phyloP scores from a whole-genome alignment of 2,888 invertebrate species.

The Caenorhabditis plicata region DNA sequence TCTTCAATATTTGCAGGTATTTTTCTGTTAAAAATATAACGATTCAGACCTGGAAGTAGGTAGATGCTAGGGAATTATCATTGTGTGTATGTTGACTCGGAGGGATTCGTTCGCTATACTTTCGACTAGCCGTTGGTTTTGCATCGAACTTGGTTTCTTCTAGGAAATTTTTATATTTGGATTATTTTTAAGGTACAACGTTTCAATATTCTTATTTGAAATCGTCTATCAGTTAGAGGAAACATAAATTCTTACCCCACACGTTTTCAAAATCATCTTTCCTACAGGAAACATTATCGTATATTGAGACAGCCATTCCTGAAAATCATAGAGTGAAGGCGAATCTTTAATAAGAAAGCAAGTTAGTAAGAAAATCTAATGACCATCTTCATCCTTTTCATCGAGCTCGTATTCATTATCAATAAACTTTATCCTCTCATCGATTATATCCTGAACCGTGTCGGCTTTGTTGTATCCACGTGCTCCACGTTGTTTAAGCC shows the following conservation, averaged over 20 bases:
- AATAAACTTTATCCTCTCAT: conserved; percentile 32
- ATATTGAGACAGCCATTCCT: conserved; percentile 35
- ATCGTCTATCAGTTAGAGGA: too few relatives aligned
- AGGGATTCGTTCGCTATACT: conserved; percentile 20
- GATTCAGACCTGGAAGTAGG: conserved; percentile 27
- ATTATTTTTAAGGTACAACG: too few relatives aligned
- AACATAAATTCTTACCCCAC: conserved; percentile 15
- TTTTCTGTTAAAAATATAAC: too few relatives aligned
- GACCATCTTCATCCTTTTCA: conserved; percentile 25
- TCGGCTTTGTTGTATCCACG: conserved; percentile 19
- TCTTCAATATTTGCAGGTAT: too few relatives aligned
- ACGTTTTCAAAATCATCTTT: conserved; percentile 25
- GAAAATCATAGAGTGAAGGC: conserved; percentile 6
- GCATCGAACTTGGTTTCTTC: conserved; percentile 26
- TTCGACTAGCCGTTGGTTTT: conserved; percentile 11
- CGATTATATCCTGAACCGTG: conserved; percentile 28
- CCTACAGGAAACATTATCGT: conserved; percentile 30
- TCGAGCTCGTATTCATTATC: conserved; percentile 32
- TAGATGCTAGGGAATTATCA: conserved; percentile 23
- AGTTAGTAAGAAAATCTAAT: background rate
- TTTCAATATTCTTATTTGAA: too few relatives aligned
- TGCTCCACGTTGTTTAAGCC: conserved; percentile 23
- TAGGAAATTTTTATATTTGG: background rate
- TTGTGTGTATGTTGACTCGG: conserved; percentile 10
- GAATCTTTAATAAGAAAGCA: conserved; percentile 2